phyloP scores from a whole-genome alignment of 2,888 invertebrate species.

The Keiferia lycopersicella region DNA sequence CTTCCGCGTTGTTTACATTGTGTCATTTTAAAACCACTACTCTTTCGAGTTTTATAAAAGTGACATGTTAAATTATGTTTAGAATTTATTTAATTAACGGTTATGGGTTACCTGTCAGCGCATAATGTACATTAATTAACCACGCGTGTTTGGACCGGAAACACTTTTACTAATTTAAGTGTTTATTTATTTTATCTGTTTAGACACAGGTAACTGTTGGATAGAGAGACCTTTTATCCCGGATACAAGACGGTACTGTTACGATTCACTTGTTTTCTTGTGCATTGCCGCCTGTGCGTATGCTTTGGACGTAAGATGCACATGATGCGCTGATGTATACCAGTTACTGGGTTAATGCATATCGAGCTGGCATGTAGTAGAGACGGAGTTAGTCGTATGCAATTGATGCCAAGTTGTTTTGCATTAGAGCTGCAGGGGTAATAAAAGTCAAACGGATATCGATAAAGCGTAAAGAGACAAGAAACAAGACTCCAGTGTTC shows the following conservation, averaged over 20 bases:
- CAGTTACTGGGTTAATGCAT: conserved; percentile 30
- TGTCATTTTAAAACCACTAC: conserved; percentile 24
- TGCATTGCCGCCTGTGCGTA: conserved; percentile 14
- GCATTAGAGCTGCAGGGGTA: background rate
- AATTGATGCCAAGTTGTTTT: conserved; percentile 13
- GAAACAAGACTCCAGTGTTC: background rate
- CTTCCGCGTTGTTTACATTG: conserved; percentile 27
- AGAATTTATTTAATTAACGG: conserved; percentile 18
- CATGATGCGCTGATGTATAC: conserved; percentile 24
- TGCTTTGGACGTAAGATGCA: conserved; percentile 23
- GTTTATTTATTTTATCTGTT: conserved; percentile 5
- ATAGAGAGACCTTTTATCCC: background rate
- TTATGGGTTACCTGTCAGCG: conserved; percentile 4
- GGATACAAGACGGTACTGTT: conserved; percentile 18
- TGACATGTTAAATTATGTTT: conserved; percentile 16
- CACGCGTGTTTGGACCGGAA: background rate
- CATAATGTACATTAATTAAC: conserved; percentile 1
- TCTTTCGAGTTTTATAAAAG: conserved; percentile 19
- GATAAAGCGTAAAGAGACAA: conserved; percentile 3
- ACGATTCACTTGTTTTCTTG: conserved; percentile 24
- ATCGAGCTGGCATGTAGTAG: background rate
- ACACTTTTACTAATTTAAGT: background rate
- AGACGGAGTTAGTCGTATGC: background rate
- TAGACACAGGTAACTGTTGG: background rate
- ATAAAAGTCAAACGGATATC: conserved; percentile 4